These are phyloP conservation scores for Mohoua ochrocephala DNA, from an alignment of 2,113 vertebrate species.

Conservation along the genomic window DNA sequence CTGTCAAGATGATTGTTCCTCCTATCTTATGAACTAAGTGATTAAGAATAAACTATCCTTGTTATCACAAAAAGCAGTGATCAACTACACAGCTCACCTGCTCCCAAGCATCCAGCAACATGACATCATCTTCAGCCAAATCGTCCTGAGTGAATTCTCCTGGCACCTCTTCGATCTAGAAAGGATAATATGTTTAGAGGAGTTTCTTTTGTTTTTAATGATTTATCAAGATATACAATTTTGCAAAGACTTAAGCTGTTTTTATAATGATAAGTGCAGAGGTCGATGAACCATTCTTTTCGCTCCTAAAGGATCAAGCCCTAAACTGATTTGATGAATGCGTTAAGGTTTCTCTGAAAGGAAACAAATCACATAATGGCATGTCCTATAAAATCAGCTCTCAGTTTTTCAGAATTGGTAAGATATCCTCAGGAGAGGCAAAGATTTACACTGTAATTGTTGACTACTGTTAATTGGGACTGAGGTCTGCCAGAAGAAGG, in stretches of 20 bases:
- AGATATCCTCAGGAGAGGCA: not conserved
- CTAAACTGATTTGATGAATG: not conserved
- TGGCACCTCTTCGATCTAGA: conserved; percentile 90
- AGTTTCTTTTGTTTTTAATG: not conserved
- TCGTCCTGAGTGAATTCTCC: conserved; percentile 91
- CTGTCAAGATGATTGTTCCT: not conserved
- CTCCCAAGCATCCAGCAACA: conserved; percentile 91
- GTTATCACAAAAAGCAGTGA: not conserved
- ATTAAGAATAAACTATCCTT: not conserved
- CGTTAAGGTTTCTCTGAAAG: not conserved
- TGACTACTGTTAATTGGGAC: not conserved
- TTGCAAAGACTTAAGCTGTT: not conserved
- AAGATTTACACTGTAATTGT: not conserved
- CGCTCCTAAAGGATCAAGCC: not conserved
- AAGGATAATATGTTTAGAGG: not conserved
- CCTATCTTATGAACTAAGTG: not conserved
- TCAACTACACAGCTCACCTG: conserved; percentile 74
- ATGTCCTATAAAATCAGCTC: not conserved
- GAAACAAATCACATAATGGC: not conserved
- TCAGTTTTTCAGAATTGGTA: not conserved
- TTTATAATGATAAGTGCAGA: not conserved
- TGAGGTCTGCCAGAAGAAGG: not conserved
- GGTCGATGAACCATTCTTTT: not conserved
- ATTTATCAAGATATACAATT: not conserved
- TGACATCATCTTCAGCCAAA: conserved; percentile 92